Evolutionary conservation across 2,888 invertebrate species (phyloP).

Genomic region (Invenusta paracnida): DNA sequence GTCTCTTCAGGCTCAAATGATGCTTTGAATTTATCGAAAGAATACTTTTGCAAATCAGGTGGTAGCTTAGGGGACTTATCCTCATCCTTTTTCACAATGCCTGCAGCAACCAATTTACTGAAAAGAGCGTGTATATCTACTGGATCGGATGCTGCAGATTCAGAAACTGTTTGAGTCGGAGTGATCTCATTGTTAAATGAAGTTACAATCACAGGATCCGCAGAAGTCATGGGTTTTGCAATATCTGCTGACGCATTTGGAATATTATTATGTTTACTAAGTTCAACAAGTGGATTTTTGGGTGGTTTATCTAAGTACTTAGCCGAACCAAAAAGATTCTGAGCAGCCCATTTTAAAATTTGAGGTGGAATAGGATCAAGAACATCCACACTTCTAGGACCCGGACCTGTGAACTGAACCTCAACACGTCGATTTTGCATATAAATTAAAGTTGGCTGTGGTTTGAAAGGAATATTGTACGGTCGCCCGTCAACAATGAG

Average conservation of each 20-base stretch:
- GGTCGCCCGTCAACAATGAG: slow-evolving; percentile 80
- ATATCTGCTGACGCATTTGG: not conserved
- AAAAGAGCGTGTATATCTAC: slow-evolving; percentile 76
- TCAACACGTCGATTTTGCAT: not conserved
- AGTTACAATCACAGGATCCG: not conserved
- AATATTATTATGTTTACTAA: not conserved
- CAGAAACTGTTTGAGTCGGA: not conserved
- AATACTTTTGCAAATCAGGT: slow-evolving; percentile 24
- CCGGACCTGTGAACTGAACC: slow-evolving; percentile 21
- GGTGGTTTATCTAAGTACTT: slow-evolving; percentile 39
- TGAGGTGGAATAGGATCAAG: slow-evolving; percentile 35
- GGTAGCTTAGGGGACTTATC: not conserved
- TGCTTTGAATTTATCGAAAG: not conserved
- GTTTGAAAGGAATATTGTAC: slow-evolving; percentile 54
- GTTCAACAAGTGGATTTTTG: slow-evolving; percentile 38
- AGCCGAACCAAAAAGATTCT: slow-evolving; percentile 39
- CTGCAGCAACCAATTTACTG: slow-evolving; percentile 77
- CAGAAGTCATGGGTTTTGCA: not conserved
- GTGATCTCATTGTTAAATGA: not conserved
- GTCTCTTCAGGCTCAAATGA: slow-evolving; percentile 30
- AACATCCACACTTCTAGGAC: slow-evolving; percentile 31
- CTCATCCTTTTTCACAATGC: slow-evolving; percentile 65
- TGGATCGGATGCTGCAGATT: slow-evolving; percentile 42
- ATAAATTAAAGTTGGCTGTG: slow-evolving; percentile 9
- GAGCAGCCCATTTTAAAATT: slow-evolving; percentile 41